Evolutionary conservation across 2,888 invertebrate species (phyloP), one percentile per base, ranked within the genome.

Genomic region (Hyposoter dolosus): DNA sequence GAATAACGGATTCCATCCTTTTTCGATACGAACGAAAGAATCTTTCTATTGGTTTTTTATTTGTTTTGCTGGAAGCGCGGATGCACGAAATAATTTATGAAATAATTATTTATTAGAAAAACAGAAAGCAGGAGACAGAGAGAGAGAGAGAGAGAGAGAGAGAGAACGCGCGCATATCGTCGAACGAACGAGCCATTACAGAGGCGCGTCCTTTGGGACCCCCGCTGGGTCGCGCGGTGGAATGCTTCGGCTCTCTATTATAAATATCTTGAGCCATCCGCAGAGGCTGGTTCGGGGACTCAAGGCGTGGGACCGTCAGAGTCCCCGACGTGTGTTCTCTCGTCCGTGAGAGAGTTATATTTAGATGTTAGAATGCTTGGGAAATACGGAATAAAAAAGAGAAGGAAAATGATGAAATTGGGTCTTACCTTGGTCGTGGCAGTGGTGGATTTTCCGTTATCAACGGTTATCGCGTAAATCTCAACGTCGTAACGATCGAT

Each of bases 401-500:
- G 12, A 32, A 47, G 15, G 72, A 65, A 79, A 80, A 45, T 35
- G 19, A 47, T 66, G 66, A 40, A 40, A 66, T 28, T 60, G 0
- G 15, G 23, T 40, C 96, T 96, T 95, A 98, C 98, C 98, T 98
- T 98, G 92, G 97, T 97, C 91, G 95, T 97, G 68, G 97, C 96
- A 77, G 97, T 97, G 94, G 96, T 96, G 32, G 98, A 96, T 76
- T 93, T 93, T 83, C 95, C 95, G 84, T 96, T 50, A 89, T 96
- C 96, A 85, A 97, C 95, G 80, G 97, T 96, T 89, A 98, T 97
- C 77, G 98, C 98, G 93, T 97, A 97, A 85, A 98, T 96, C 93
- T 98, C 97, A 89, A 98, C 96, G 92, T 97, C 97, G 94, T 98
- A 98, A 90, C 96, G 96, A 92, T 97, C 97, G 84, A 97, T 96